A percentile compares a stretch with the other conserved stretches of the same genome.
Conservation (phyloP, 2,888 invertebrate genomes). For the Brachyptera risi region DNA sequence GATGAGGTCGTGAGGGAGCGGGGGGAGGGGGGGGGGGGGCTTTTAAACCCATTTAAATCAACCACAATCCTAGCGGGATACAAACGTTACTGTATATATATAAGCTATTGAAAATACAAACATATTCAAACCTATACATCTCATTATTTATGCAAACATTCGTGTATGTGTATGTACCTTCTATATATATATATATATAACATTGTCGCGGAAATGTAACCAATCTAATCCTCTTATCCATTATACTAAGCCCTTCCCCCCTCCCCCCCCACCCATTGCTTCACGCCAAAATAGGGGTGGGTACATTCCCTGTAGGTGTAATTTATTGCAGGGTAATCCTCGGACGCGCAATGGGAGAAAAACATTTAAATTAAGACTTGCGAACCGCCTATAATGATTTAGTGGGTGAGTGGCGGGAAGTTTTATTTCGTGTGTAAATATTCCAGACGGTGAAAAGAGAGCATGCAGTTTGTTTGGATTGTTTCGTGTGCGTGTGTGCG, state of each 20-base stretch:
- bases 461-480: too few relatives aligned
- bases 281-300: background rate
- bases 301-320: conserved; percentile 15
- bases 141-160: conserved; percentile 1
- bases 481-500: background rate
- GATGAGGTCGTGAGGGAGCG: too few relatives aligned
- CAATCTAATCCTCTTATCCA: conserved; percentile 15
- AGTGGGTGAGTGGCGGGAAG: too few relatives aligned
- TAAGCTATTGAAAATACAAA: background rate
- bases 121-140: background rate
- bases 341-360: background rate
- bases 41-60: too few relatives aligned
- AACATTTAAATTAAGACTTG: conserved; percentile 16
- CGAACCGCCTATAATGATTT: too few relatives aligned
- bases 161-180: background rate
- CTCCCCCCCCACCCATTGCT: background rate
- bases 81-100: background rate
- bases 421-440: background rate
- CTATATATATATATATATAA: too few relatives aligned
- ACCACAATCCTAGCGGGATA: background rate
- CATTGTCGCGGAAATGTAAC: background rate
- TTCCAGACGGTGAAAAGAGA: background rate
- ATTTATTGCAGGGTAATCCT: conserved; percentile 8
- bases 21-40: too few relatives aligned
- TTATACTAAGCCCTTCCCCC: conserved; percentile 3